Percentiles rank a stretch among this genome's conserved stretches.
phyloP scores from a whole-genome alignment of 2,888 invertebrate species.

The Napeogenes inachia region DNA sequence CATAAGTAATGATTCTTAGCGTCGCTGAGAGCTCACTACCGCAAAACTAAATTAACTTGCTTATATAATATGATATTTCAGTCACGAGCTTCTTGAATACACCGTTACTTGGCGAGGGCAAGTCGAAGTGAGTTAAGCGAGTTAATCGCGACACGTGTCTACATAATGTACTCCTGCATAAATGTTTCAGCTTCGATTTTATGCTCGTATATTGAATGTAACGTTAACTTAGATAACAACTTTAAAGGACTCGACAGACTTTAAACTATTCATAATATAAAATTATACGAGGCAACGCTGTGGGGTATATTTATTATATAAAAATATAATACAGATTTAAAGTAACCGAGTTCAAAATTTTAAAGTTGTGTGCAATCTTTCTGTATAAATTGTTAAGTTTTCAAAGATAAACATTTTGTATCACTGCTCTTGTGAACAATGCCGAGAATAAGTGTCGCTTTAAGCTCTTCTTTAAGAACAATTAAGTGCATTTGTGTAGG shows the following conservation, averaged over 20 bases:
- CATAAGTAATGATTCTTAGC: constrained; percentile 14
- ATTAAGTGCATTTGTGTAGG: constrained; percentile 29
- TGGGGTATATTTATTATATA: too few relatives aligned
- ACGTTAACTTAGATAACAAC: constrained; percentile 6
- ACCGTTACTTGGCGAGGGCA: constrained; percentile 41
- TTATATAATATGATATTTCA: constrained; percentile 56
- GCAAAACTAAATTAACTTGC: constrained; percentile 47
- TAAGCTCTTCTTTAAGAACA: constrained; percentile 26
- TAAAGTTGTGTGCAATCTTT: constrained; percentile 19
- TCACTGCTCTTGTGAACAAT: constrained; percentile 23
- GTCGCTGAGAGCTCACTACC: constrained; percentile 24
- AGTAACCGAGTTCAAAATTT: neutral
- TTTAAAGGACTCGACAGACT: constrained; percentile 1
- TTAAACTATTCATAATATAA: constrained; percentile 3
- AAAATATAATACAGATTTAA: neutral
- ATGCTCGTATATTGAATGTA: constrained; percentile 15
- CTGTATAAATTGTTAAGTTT: constrained; percentile 25
- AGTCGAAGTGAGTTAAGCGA: constrained; percentile 49
- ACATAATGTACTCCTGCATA: constrained; percentile 43
- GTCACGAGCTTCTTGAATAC: constrained; percentile 55
- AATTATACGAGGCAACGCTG: neutral
- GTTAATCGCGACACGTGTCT: constrained; percentile 60
- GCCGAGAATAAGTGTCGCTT: constrained; percentile 26
- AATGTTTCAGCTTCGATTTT: constrained; percentile 28
- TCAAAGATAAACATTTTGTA: constrained; percentile 27